phyloP scores from a whole-genome alignment of 1,140 invertebrate genomes.

The Lasioglossum albipes region DNA sequence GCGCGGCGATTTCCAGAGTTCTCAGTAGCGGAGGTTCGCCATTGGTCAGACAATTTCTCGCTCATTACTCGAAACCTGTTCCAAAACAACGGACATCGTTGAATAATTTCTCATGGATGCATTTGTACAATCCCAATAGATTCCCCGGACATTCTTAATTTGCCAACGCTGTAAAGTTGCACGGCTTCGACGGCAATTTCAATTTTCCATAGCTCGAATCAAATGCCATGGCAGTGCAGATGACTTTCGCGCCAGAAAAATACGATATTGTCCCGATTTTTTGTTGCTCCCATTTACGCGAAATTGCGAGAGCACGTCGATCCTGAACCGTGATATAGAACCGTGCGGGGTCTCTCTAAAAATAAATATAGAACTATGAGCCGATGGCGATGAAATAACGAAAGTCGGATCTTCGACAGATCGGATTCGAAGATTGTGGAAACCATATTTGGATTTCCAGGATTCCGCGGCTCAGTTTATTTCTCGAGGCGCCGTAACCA shows the following conservation, averaged over 20 bases:
- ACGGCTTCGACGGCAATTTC: background rate
- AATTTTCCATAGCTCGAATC: background rate
- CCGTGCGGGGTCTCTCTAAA: background rate
- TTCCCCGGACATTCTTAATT: too few relatives aligned
- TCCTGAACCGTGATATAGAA: background rate
- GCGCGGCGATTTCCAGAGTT: background rate
- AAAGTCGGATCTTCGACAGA: background rate
- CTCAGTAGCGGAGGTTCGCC: background rate
- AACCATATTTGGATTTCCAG: background rate
- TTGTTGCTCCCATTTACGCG: background rate
- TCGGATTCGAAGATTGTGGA: background rate
- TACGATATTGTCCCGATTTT: background rate
- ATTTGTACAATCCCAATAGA: too few relatives aligned
- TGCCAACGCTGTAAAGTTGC: too few relatives aligned
- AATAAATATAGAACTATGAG: conserved; percentile 1
- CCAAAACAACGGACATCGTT: too few relatives aligned
- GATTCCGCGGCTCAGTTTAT: background rate
- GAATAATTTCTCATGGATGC: too few relatives aligned
- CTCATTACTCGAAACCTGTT: background rate
- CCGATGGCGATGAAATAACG: background rate
- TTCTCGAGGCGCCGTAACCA: background rate
- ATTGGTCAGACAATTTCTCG: background rate
- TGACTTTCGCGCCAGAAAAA: background rate
- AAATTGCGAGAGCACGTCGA: background rate
- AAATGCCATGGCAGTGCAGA: background rate